Percentiles rank a stretch among this genome's conserved stretches.
Conservation (phyloP, 2,113 vertebrate species). For the Otocyon megalotis region DNA sequence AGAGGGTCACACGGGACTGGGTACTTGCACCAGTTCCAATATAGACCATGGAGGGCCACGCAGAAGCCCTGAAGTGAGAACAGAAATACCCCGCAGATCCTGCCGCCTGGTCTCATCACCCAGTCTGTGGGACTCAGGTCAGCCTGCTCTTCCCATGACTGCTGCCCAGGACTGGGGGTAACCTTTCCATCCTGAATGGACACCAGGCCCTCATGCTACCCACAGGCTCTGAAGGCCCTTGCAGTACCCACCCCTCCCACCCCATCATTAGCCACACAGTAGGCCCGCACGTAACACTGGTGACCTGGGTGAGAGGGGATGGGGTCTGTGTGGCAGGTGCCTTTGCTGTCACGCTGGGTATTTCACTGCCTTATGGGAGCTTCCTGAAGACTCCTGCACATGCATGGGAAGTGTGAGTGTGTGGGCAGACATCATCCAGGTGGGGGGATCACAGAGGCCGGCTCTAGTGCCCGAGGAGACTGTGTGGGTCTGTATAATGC, state of each 20-base stretch:
- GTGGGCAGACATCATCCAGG: not conserved
- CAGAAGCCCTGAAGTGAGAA: not conserved
- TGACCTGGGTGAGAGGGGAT: not conserved
- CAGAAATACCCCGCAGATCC: not conserved
- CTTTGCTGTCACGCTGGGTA: not conserved
- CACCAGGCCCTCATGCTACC: not conserved
- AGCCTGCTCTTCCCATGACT: not conserved
- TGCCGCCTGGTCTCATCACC: not conserved
- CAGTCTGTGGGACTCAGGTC: not conserved
- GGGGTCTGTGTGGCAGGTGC: not conserved
- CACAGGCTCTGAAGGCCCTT: not conserved
- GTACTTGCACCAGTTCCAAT: rapidly evolving
- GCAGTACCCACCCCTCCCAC: rapidly evolving
- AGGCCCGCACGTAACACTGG: not conserved
- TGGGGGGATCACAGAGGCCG: not conserved
- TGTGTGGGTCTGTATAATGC: not conserved
- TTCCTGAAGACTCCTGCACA: not conserved
- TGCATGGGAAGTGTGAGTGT: not conserved
- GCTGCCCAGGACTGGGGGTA: not conserved
- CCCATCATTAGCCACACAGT: not conserved
- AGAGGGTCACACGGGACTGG: not conserved
- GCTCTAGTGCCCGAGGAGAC: not conserved
- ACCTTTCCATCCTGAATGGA: not conserved
- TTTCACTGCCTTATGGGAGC: not conserved
- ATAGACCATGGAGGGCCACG: not conserved